Evolutionary conservation across 1,140 invertebrate species (phyloP).

Genomic region (Heliconius melpomene): DNA sequence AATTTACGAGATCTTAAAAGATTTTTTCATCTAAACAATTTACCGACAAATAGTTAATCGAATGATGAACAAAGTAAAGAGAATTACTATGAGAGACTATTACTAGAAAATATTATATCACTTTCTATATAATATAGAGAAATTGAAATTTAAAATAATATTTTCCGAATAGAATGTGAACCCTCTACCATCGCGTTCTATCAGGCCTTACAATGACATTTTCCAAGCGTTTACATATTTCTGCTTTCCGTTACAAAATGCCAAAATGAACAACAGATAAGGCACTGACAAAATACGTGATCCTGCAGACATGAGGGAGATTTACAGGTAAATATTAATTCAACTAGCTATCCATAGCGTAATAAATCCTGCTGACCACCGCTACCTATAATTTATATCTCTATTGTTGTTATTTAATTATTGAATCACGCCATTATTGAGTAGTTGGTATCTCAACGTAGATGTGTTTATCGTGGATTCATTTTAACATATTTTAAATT

Average conservation of each 20-base stretch:
- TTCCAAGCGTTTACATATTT: background rate
- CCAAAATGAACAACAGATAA: background rate
- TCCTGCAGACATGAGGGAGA: conserved; percentile 13
- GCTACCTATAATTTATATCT: background rate
- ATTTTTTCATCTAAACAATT: too few species aligned
- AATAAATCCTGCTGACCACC: background rate
- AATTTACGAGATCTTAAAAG: too few species aligned
- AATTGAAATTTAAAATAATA: too few species aligned
- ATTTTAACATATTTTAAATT: too few species aligned
- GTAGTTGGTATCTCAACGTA: background rate
- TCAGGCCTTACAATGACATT: background rate
- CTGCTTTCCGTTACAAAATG: too few species aligned
- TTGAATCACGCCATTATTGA: background rate
- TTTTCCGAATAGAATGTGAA: background rate
- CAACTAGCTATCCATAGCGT: conserved; percentile 4
- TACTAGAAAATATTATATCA: too few species aligned
- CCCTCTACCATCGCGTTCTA: background rate
- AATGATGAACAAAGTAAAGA: too few species aligned
- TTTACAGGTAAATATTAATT: conserved; percentile 19
- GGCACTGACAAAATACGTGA: conserved; percentile 17
- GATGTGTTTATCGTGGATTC: too few species aligned
- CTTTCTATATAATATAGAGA: too few species aligned
- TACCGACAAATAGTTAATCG: too few species aligned
- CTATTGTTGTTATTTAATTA: background rate
- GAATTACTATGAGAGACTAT: too few species aligned